Conservation (phyloP, 2,888 invertebrate species). For the Hipparchia sbordonii region DNA sequence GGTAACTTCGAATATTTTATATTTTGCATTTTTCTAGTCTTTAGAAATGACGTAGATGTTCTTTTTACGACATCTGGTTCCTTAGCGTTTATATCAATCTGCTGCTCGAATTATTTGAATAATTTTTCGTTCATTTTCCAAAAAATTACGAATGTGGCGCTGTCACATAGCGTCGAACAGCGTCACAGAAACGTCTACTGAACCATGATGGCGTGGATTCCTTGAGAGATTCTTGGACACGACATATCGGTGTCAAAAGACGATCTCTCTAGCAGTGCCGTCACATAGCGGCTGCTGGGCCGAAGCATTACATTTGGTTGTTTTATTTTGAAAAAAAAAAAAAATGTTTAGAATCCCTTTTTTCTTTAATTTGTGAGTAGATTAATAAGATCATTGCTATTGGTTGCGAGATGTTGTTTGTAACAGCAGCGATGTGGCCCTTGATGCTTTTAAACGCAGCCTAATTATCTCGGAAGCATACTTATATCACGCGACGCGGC, state of each 20-base stretch:
- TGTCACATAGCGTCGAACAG: neutral
- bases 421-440: neutral
- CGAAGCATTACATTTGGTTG: neutral
- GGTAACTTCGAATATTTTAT: constrained; percentile 70
- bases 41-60: constrained; percentile 62
- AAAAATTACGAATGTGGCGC: neutral
- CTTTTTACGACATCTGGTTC: constrained; percentile 54
- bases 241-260: no score
- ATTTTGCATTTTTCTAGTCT: constrained; percentile 82
- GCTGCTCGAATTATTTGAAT: constrained; percentile 5
- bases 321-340: neutral
- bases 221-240: neutral
- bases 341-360: neutral
- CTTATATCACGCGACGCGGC: neutral
- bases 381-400: neutral
- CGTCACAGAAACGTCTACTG: neutral
- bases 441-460: neutral
- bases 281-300: neutral
- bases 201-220: neutral
- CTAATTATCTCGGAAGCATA: neutral
- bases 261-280: neutral
- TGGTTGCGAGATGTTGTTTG: neutral
- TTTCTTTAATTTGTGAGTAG: neutral
- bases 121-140: constrained; percentile 2
- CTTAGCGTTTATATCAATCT: constrained; percentile 17